Conservation (phyloP, 2,113 vertebrate species). For the Porphyrio hochstetteri region DNA sequence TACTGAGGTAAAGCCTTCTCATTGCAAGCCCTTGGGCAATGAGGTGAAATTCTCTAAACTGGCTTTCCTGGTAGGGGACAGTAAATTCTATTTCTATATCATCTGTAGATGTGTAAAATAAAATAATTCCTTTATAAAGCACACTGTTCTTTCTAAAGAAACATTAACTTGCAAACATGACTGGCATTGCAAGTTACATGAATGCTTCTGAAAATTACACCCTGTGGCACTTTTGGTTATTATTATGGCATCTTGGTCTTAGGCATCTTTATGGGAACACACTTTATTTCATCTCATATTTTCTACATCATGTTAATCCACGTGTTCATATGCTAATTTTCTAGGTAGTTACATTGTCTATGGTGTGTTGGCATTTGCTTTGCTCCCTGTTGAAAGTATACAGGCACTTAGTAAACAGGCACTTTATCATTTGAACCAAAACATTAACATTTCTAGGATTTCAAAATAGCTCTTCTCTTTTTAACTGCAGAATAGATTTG, state of each 20-base stretch:
- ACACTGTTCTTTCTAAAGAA: background rate
- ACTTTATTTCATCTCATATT: background rate
- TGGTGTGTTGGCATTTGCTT: background rate
- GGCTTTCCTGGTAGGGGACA: background rate
- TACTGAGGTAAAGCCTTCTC: background rate
- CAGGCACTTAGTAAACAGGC: background rate
- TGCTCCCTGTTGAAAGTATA: background rate
- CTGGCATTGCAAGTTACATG: fast-evolving
- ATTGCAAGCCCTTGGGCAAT: background rate
- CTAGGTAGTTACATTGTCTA: background rate
- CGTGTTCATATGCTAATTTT: background rate
- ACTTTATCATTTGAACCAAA: background rate
- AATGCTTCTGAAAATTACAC: background rate
- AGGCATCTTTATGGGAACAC: background rate
- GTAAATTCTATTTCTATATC: background rate
- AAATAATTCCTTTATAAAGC: background rate
- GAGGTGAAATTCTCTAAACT: background rate
- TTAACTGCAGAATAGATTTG: background rate
- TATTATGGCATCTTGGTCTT: background rate
- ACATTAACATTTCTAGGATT: background rate
- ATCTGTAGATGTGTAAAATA: background rate
- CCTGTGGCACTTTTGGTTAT: background rate
- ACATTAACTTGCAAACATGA: background rate
- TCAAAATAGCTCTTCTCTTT: background rate
- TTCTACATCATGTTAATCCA: background rate